phyloP scores from a whole-genome alignment of 2,797 vertebrate genomes.

The Sebastes umbrosus region DNA sequence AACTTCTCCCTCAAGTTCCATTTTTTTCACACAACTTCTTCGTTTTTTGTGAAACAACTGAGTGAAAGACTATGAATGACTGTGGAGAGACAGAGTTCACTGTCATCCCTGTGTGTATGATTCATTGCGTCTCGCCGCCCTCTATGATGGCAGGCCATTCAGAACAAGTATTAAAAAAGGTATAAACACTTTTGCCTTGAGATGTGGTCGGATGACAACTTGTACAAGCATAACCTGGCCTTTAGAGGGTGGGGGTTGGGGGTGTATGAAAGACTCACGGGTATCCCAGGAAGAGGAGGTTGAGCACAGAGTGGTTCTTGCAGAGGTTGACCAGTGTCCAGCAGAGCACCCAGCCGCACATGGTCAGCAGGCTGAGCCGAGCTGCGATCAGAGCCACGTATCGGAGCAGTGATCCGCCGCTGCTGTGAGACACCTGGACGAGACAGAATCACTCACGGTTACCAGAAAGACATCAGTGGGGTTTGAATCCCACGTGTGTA shows the following conservation, averaged over 20 bases:
- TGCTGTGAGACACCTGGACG: constrained; percentile 89
- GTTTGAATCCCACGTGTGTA: background rate
- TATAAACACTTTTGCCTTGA: background rate
- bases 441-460: background rate
- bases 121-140: background rate
- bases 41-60: background rate
- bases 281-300: constrained; percentile 98
- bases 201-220: background rate
- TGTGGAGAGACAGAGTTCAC: background rate
- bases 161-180: background rate
- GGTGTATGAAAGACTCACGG: constrained; percentile 87
- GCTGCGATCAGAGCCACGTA: constrained; percentile 88
- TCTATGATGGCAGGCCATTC: background rate
- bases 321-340: constrained; percentile 98
- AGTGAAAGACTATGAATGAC: background rate
- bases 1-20: background rate
- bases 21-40: background rate
- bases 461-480: background rate
- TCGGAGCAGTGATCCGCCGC: constrained; percentile 86
- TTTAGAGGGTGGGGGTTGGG: background rate
- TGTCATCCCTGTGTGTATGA: background rate
- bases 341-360: constrained; percentile 97
- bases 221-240: background rate
- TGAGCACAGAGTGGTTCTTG: constrained; percentile 95
- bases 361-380: constrained; percentile 92